Conservation (phyloP, 2,888 invertebrate genomes). For the Parelbella ahira region DNA sequence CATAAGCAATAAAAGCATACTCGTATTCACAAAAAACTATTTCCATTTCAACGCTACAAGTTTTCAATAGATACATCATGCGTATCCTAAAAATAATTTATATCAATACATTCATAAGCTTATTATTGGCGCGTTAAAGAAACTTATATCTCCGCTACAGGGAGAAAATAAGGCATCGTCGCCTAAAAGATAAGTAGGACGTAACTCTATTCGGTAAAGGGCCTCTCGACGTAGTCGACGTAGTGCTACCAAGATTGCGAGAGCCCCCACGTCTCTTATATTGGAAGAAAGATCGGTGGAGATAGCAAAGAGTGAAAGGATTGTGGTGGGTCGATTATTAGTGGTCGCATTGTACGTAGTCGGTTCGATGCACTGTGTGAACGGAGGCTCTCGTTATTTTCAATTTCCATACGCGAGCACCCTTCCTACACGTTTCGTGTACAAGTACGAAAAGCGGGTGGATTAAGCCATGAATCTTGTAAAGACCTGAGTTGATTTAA, state of each 20-base stretch:
- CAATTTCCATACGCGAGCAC: slow-evolving; percentile 78
- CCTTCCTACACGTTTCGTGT: slow-evolving; percentile 67
- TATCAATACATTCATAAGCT: no score
- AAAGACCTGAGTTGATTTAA: slow-evolving; percentile 68
- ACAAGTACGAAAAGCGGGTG: slow-evolving; percentile 61
- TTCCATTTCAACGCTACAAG: no score
- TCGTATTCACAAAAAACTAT: no score
- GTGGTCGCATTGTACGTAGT: slow-evolving; percentile 60
- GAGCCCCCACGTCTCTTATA: slow-evolving; percentile 56
- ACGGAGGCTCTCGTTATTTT: slow-evolving; percentile 77
- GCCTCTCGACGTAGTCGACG: slow-evolving; percentile 67
- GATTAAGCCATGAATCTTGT: slow-evolving; percentile 76
- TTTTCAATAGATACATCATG: no score
- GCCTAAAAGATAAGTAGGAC: slow-evolving; percentile 77
- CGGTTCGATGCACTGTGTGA: slow-evolving; percentile 72
- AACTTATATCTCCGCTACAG: slow-evolving; percentile 32
- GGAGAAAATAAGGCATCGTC: slow-evolving; percentile 75
- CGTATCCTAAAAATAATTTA: no score
- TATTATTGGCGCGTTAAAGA: not conserved
- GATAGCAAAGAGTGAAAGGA: slow-evolving; percentile 58
- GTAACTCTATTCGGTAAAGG: slow-evolving; percentile 78
- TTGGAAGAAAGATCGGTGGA: slow-evolving; percentile 51
- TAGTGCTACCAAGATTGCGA: slow-evolving; percentile 58
- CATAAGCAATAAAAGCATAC: no score
- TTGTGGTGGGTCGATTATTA: slow-evolving; percentile 54